These are phyloP conservation scores for Perodicticus potto DNA, from an alignment of 2,797 vertebrate genomes.

Conservation along the genomic window DNA sequence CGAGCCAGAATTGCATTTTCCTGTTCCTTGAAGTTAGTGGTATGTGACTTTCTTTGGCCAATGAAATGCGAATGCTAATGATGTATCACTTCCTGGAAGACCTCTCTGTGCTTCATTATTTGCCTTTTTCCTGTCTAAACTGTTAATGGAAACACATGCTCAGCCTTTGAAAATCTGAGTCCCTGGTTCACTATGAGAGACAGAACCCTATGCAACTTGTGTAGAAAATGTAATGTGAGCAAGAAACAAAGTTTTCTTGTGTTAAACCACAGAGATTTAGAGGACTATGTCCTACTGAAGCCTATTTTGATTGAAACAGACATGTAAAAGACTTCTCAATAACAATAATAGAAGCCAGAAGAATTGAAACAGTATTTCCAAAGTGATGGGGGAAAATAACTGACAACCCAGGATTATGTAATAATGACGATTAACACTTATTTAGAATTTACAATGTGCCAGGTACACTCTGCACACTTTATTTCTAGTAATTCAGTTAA, in stretches of 20 bases:
- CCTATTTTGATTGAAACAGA: not conserved
- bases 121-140: not conserved
- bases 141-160: not conserved
- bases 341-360: not conserved
- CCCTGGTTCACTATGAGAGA: not conserved
- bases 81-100: not conserved
- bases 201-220: not conserved
- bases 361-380: not conserved
- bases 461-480: not conserved
- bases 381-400: not conserved
- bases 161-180: not conserved
- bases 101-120: not conserved
- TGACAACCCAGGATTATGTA: not conserved
- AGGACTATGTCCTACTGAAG: not conserved
- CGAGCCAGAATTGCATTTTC: not conserved
- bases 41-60: not conserved
- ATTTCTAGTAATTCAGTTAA: not conserved
- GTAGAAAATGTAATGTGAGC: not conserved
- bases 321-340: not conserved
- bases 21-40: not conserved
- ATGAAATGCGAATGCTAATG: not conserved
- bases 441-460: not conserved
- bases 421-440: not conserved
- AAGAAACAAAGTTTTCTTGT: not conserved
- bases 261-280: conserved; percentile 12